Percentiles rank a stretch among this genome's conserved stretches.
Evolutionary conservation across 2,113 vertebrate species (phyloP).

Genomic region (Sphaerodactylus townsendi): DNA sequence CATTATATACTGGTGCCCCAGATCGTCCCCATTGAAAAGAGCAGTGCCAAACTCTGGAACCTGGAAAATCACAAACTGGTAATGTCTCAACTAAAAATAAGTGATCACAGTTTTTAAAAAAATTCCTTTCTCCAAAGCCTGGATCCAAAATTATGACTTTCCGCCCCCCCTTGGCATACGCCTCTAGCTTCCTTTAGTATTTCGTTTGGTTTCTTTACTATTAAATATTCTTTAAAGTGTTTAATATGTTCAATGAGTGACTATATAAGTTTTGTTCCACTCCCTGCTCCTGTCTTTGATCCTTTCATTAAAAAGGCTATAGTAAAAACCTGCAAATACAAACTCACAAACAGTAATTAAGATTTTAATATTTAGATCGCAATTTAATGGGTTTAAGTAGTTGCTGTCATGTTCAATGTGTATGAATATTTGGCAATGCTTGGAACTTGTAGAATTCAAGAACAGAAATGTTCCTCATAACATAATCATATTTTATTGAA

Average conservation of each 20-base stretch:
- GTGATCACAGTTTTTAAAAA: too few species aligned
- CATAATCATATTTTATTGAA: slow-evolving; percentile 22
- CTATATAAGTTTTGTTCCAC: slow-evolving; percentile 20
- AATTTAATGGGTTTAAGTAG: slow-evolving; percentile 28
- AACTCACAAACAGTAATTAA: slow-evolving; percentile 26
- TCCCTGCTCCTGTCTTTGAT: slow-evolving; percentile 1
- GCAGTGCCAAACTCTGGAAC: too few species aligned
- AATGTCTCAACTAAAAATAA: too few species aligned
- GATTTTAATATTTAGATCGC: slow-evolving; percentile 39
- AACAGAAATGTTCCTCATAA: not conserved
- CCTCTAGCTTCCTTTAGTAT: not conserved
- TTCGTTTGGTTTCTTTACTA: not conserved
- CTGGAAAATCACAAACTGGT: too few species aligned
- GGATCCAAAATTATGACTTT: too few species aligned
- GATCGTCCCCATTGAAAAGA: too few species aligned
- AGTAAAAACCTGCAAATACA: slow-evolving; percentile 16
- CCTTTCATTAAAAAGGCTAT: not conserved
- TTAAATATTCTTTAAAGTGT: not conserved
- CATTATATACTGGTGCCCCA: too few species aligned
- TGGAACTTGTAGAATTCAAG: not conserved
- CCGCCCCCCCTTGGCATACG: too few species aligned
- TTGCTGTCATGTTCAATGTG: slow-evolving; percentile 37
- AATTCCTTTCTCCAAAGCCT: too few species aligned
- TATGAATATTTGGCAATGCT: slow-evolving; percentile 9
- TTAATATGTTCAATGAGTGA: slow-evolving; percentile 11